Evolutionary conservation across 2,113 vertebrate species (phyloP).

Genomic region (Alosa alosa): DNA sequence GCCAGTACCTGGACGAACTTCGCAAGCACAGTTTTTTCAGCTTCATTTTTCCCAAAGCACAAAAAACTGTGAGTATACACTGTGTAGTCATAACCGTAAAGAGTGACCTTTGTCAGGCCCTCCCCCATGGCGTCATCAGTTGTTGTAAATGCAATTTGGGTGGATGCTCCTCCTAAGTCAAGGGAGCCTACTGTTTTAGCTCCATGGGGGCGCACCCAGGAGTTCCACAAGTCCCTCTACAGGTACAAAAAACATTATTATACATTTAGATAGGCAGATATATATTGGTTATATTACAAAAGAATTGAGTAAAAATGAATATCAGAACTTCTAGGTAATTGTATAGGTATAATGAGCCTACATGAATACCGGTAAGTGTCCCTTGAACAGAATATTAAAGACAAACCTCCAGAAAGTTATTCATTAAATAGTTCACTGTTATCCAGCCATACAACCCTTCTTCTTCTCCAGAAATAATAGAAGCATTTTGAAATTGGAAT

Average conservation of each 20-base stretch:
- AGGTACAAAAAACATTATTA: neutral
- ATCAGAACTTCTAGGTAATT: neutral
- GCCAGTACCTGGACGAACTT: slow-evolving; percentile 73
- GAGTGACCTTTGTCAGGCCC: slow-evolving; percentile 69
- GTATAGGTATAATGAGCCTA: neutral
- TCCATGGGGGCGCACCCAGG: slow-evolving; percentile 75
- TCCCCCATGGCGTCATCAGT: slow-evolving; percentile 47
- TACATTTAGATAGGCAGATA: neutral
- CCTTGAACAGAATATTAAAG: neutral
- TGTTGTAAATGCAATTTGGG: slow-evolving; percentile 86
- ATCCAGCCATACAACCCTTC: slow-evolving; percentile 97
- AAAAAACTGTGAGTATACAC: slow-evolving; percentile 92
- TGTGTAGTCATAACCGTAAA: slow-evolving; percentile 86
- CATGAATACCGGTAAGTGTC: neutral
- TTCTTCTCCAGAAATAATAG: slow-evolving; percentile 89
- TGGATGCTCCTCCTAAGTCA: slow-evolving; percentile 93
- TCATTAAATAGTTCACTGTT: slow-evolving; percentile 96
- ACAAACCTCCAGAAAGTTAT: slow-evolving; percentile 89
- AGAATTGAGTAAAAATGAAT: neutral
- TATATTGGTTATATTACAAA: neutral
- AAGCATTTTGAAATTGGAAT: slow-evolving; percentile 85
- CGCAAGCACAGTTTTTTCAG: slow-evolving; percentile 80
- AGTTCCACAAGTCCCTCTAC: slow-evolving; percentile 84
- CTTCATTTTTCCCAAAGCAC: slow-evolving; percentile 91
- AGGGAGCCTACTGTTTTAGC: slow-evolving; percentile 82